Percentiles rank a stretch among this genome's conserved stretches.
phyloP scores from a whole-genome alignment of 1,140 invertebrate genomes.

The Palaemon carinicauda region DNA sequence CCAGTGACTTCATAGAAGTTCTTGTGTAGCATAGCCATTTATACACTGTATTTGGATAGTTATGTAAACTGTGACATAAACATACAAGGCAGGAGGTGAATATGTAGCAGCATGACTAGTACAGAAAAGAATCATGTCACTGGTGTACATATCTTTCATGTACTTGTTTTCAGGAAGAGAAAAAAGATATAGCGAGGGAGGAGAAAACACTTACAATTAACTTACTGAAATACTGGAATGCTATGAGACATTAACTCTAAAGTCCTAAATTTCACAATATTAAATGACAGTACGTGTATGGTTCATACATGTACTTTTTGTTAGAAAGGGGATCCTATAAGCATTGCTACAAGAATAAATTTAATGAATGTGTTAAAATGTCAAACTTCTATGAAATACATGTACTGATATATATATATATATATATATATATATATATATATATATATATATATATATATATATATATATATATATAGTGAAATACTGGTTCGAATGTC shows the following conservation, averaged over 20 bases:
- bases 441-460: too few species aligned
- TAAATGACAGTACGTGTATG: too few species aligned
- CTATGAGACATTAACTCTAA: neutral
- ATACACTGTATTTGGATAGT: neutral
- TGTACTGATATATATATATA: neutral
- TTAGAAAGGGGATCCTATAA: too few species aligned
- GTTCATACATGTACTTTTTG: neutral
- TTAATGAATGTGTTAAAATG: too few species aligned
- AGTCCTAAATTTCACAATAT: neutral
- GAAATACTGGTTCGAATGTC: neutral
- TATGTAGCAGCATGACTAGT: neutral
- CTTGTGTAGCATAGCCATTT: neutral
- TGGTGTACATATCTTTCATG: neutral
- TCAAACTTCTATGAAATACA: neutral
- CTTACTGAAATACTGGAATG: neutral
- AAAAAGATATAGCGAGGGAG: neutral
- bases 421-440: too few species aligned
- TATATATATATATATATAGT: too few species aligned
- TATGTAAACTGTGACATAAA: neutral
- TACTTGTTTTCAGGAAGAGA: neutral
- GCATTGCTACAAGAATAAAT: too few species aligned
- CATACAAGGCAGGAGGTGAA: slow-evolving; percentile 29
- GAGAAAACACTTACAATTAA: neutral
- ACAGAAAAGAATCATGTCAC: neutral
- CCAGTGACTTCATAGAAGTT: too few species aligned